These are phyloP conservation scores for Hypercompe scribonia DNA, from an alignment of 2,888 invertebrate species.

Conservation along the genomic window DNA sequence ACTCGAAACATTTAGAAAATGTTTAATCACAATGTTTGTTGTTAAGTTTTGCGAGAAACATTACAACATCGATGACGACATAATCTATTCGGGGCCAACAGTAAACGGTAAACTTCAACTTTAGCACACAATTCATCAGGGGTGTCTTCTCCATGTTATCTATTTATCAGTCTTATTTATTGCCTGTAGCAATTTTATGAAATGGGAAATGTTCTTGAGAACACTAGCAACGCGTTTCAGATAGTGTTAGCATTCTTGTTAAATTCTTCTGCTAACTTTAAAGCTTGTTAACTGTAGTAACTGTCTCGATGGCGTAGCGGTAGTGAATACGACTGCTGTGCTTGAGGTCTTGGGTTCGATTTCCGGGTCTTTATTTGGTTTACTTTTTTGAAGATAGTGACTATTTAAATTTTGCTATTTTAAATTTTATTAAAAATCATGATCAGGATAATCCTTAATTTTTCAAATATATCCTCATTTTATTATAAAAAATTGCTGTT, in stretches of 20 bases:
- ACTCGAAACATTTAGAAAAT: not conserved
- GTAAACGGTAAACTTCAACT: slow-evolving; percentile 48
- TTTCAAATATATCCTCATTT: too few relatives aligned
- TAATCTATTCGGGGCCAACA: slow-evolving; percentile 41
- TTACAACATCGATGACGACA: slow-evolving; percentile 32
- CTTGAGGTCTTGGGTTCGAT: too few relatives aligned
- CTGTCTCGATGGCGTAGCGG: too few relatives aligned
- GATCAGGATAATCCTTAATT: too few relatives aligned
- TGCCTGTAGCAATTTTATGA: slow-evolving; percentile 19
- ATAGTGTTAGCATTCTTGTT: not conserved
- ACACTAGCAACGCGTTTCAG: not conserved
- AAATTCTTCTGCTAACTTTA: not conserved
- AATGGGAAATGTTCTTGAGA: not conserved
- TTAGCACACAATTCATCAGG: slow-evolving; percentile 45
- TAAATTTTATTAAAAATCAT: too few relatives aligned
- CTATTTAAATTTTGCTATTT: too few relatives aligned
- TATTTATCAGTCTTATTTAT: slow-evolving; percentile 41
- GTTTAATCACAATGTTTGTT: not conserved
- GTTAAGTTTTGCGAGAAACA: not conserved
- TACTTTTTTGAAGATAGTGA: too few relatives aligned
- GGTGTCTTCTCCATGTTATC: slow-evolving; percentile 30
- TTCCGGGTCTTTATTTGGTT: too few relatives aligned
- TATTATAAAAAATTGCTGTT: too few relatives aligned
- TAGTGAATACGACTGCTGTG: too few relatives aligned
- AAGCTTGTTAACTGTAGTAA: not conserved